Evolutionary conservation across 2,113 vertebrate species (phyloP).

Genomic region (Uropsilus gracilis): DNA sequence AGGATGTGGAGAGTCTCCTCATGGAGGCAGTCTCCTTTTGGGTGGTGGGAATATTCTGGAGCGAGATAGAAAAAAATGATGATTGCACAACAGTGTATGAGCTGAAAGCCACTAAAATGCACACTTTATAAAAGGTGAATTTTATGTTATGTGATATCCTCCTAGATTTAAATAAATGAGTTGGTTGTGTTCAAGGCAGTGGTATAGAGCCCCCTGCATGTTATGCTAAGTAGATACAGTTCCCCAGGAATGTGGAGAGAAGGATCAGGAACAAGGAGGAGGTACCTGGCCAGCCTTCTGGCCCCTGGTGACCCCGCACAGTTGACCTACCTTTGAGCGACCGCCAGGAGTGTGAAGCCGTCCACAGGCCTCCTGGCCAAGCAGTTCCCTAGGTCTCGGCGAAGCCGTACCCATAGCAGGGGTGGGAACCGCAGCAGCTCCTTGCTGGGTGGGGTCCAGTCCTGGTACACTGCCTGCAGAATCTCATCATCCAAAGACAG

Average conservation of each 20-base stretch:
- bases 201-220: neutral
- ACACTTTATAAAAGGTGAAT: neutral
- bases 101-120: neutral
- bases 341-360: constrained; percentile 80
- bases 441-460: constrained; percentile 84
- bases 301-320: rapidly evolving
- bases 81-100: rapidly evolving
- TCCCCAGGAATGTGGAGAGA: neutral
- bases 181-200: neutral
- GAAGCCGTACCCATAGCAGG: constrained; percentile 88
- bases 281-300: rapidly evolving
- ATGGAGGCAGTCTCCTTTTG: rapidly evolving
- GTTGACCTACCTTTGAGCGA: constrained; percentile 84
- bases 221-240: neutral
- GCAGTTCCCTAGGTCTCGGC: constrained; percentile 83
- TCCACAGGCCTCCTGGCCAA: constrained; percentile 83
- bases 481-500: constrained; percentile 91
- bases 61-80: neutral
- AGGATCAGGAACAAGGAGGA: neutral
- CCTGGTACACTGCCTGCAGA: constrained; percentile 87
- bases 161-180: neutral
- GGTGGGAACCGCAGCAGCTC: constrained; percentile 87
- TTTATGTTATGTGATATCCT: neutral
- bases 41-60: neutral
- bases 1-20: too few species aligned